Evolutionary conservation across 2,113 vertebrate genomes (phyloP).

Genomic region (Daphoenositta chrysoptera): DNA sequence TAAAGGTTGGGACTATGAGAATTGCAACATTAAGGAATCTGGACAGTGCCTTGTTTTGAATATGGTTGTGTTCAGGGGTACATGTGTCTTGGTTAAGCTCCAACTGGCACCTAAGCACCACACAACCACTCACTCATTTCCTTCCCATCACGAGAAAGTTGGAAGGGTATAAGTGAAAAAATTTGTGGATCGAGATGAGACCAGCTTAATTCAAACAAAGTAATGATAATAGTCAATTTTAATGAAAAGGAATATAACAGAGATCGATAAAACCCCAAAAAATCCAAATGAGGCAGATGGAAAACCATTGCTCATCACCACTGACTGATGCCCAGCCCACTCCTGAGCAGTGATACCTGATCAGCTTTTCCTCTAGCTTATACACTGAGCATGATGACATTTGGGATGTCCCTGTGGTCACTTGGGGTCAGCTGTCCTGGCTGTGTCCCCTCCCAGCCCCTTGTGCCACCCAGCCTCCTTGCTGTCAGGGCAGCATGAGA

Average conservation of each 20-base stretch:
- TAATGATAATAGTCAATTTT: not conserved
- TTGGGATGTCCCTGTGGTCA: not conserved
- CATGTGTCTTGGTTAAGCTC: not conserved
- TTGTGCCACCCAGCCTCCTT: not conserved
- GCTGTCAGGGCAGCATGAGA: not conserved
- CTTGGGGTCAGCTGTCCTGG: not conserved
- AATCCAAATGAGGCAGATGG: not conserved
- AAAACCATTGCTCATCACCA: not conserved
- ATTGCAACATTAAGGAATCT: not conserved
- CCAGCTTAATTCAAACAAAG: not conserved
- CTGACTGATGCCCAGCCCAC: not conserved
- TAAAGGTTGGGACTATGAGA: not conserved
- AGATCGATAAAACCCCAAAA: not conserved
- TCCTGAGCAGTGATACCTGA: not conserved
- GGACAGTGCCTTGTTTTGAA: not conserved
- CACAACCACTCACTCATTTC: not conserved
- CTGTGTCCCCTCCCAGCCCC: not conserved
- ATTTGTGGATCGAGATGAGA: not conserved
- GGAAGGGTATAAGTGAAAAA: not conserved
- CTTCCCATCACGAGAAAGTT: not conserved
- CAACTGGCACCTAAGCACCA: not conserved
- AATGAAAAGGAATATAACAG: not conserved
- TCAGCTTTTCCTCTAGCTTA: not conserved
- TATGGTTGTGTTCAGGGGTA: not conserved
- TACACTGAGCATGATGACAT: not conserved